phyloP scores from a whole-genome alignment of 30 jellyfish, hydroid and myxozoan genomes.

The Turritopsis rubra region DNA sequence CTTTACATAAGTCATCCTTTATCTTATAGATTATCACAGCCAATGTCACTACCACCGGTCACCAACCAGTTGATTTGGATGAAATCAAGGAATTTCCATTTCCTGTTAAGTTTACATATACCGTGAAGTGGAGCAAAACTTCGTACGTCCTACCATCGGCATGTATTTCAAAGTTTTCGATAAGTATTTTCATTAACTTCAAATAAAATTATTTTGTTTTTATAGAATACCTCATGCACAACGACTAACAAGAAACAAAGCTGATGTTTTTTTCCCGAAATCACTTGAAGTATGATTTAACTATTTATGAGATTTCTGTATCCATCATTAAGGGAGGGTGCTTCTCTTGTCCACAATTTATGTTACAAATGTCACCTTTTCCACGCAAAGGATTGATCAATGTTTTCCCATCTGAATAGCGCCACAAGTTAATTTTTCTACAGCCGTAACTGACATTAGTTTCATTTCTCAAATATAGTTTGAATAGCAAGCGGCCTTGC shows the following conservation, averaged over 20 bases:
- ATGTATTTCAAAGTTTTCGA: neutral
- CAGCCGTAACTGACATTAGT: too few species aligned
- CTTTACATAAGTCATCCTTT: neutral
- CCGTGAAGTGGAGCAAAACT: conserved; percentile 66
- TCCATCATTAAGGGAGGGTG: too few species aligned
- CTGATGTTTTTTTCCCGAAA: conserved; percentile 90
- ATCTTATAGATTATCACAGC: conserved; percentile 67
- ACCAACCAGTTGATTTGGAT: conserved; percentile 56
- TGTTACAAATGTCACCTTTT: too few species aligned
- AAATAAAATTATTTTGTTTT: neutral
- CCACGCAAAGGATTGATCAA: too few species aligned
- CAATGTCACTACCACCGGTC: conserved; percentile 78
- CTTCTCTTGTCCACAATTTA: too few species aligned
- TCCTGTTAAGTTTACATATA: conserved; percentile 52
- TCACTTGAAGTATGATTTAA: conserved; percentile 52
- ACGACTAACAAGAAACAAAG: conserved; percentile 64
- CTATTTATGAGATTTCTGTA: neutral
- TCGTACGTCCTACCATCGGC: conserved; percentile 30
- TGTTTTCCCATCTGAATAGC: too few species aligned
- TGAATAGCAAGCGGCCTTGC: too few species aligned
- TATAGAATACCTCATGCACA: conserved; percentile 62
- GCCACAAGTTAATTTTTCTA: too few species aligned
- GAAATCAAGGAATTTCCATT: conserved; percentile 44
- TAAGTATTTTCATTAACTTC: neutral
- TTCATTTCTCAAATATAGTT: too few species aligned